Evolutionary conservation across 2,113 vertebrate genomes (phyloP).

Genomic region (Odobenus rosmarus): DNA sequence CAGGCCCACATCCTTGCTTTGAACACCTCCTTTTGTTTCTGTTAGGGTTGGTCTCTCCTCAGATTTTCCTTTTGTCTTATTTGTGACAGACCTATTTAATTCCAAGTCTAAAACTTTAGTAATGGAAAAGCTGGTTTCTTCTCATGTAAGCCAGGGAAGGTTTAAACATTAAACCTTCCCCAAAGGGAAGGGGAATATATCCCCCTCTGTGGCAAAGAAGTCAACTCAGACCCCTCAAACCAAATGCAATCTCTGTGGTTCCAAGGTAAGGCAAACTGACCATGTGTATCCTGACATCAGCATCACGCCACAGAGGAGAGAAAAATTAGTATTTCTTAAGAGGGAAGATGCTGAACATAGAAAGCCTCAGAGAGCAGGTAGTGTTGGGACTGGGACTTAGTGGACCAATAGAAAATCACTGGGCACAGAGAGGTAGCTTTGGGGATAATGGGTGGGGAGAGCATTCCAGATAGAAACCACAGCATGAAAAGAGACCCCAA

Average conservation of each 20-base stretch:
- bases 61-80: background rate
- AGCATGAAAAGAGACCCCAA: background rate
- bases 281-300: accelerated
- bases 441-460: background rate
- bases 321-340: background rate
- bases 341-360: background rate
- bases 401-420: background rate
- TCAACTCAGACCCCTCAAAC: background rate
- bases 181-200: background rate
- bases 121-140: background rate
- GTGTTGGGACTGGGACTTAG: background rate
- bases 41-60: background rate
- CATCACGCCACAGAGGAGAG: background rate
- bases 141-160: conserved; percentile 9
- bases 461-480: background rate
- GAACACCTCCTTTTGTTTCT: background rate
- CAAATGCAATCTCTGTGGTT: background rate
- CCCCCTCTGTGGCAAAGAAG: background rate
- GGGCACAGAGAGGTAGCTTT: background rate
- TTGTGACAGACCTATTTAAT: background rate
- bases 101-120: background rate
- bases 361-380: background rate
- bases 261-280: background rate
- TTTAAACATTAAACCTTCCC: background rate
- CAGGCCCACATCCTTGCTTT: background rate